phyloP scores from a whole-genome alignment of 1,140 invertebrate genomes.

The Zelostemma sp. region DNA sequence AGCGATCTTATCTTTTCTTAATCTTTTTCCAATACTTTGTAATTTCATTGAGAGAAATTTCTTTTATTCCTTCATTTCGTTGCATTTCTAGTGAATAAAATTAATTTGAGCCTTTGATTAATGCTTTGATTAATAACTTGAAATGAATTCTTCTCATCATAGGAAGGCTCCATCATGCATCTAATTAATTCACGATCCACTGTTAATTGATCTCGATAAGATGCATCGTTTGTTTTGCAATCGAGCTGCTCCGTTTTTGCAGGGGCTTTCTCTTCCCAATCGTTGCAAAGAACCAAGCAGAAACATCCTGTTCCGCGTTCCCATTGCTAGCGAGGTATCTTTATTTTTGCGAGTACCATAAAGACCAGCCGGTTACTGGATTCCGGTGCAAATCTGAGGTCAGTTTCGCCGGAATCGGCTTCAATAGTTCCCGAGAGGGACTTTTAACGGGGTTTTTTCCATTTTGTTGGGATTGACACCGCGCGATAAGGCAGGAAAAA shows the following conservation, averaged over 20 bases:
- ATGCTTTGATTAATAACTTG: not conserved
- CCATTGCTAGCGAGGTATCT: constrained; percentile 13
- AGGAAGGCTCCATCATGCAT: not conserved
- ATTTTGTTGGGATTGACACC: not conserved
- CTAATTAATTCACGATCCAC: constrained; percentile 22
- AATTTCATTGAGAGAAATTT: not conserved
- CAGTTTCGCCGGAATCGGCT: not conserved
- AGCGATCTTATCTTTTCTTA: not conserved
- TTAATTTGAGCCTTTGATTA: not conserved
- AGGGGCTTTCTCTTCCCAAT: not conserved
- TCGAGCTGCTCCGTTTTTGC: constrained; percentile 17
- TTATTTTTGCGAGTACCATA: not conserved
- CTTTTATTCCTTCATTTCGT: not conserved
- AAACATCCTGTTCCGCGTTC: constrained; percentile 22
- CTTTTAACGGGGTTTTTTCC: not conserved
- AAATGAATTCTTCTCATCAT: constrained; percentile 6
- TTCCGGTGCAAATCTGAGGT: constrained; percentile 8
- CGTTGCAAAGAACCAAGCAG: not conserved
- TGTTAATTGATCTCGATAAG: constrained; percentile 22
- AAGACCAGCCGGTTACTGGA: constrained; percentile 9
- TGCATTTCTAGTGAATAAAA: not conserved
- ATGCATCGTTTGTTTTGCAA: constrained; percentile 1
- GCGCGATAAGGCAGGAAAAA: not conserved
- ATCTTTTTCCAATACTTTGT: constrained; percentile 1
- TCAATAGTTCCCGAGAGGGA: not conserved